Evolutionary conservation across 2,113 vertebrate species (phyloP), one percentile per base, ranked within the genome.

Genomic region (Guaruba guarouba): DNA sequence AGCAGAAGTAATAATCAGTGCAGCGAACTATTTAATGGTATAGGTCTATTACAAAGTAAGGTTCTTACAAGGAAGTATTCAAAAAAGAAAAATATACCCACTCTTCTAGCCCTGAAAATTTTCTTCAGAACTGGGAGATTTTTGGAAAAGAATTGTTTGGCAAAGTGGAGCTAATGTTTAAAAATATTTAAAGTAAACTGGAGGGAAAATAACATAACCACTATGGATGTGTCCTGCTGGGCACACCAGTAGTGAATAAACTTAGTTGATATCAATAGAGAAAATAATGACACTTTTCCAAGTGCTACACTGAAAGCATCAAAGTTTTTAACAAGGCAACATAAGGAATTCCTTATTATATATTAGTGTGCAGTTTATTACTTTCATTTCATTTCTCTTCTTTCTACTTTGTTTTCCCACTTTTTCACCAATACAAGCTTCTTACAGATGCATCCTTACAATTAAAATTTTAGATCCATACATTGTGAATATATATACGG

Each of bases 21-120:
- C 76, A 94, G 92, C 70, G 70, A 96, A 95, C 92, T 96, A 97
- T 98, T 98, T 98, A 97, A 95, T 88, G 97, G 91, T 86, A 96
- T 10, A 44, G 78, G 96, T 97, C 96, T 97, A 93, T 93, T 93
- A 97, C 90, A 75, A 89, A 98, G 73, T 55, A 95, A 49, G 39
- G 69, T 88, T 94, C 93, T 90, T 70, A 70, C 48, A 79, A 95
- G 64, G 35, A 97, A 82, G 59, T 43, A 93, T 41, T 90, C n/a
- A 94, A 84, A 74, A 74, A 54, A 83, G 10, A 61, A 90, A 94
- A 91, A 61, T 16, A 89, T 24, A 59, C 17, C 39, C 71, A 33
- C 28, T 67, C n/a, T 73, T 77, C 16, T 28, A 28, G 8, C 15
- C 39, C 88, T 54, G n/a, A 73, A 92, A 92, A 82, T 62, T 86